Evolutionary conservation across 2,113 vertebrate species (phyloP).

Genomic region (Trogon melanurus): DNA sequence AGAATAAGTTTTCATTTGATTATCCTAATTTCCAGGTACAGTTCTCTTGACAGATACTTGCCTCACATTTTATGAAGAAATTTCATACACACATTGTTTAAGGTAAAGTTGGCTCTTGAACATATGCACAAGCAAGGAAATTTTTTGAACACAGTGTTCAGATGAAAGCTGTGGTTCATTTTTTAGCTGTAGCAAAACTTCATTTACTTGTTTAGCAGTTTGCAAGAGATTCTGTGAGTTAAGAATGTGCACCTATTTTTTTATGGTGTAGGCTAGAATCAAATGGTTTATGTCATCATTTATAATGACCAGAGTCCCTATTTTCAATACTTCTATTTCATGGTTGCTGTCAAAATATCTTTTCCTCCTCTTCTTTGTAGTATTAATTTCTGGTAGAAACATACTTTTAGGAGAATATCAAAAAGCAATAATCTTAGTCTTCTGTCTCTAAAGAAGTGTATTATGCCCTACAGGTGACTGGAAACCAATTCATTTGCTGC

Average conservation of each 20-base stretch:
- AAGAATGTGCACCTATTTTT: not conserved
- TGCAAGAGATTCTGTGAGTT: not conserved
- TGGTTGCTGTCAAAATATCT: not conserved
- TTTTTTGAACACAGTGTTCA: not conserved
- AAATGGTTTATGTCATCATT: not conserved
- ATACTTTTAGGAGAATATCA: not conserved
- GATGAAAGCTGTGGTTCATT: not conserved
- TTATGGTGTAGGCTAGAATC: not conserved
- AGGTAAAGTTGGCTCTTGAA: not conserved
- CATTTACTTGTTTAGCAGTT: not conserved
- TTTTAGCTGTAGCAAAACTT: not conserved
- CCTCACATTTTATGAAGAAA: not conserved
- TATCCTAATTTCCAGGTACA: not conserved
- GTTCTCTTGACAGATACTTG: not conserved
- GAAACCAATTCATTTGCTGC: not conserved
- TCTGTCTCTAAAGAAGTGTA: not conserved
- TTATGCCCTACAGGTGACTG: not conserved
- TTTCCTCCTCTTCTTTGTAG: not conserved
- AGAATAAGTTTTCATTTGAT: not conserved
- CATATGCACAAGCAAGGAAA: not conserved
- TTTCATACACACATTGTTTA: not conserved
- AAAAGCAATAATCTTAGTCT: not conserved
- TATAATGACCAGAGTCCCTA: not conserved
- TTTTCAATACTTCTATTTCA: not conserved
- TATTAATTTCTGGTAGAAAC: not conserved